phyloP scores from a whole-genome alignment of 2,888 invertebrate species.

The Pemphredon lugubris region DNA sequence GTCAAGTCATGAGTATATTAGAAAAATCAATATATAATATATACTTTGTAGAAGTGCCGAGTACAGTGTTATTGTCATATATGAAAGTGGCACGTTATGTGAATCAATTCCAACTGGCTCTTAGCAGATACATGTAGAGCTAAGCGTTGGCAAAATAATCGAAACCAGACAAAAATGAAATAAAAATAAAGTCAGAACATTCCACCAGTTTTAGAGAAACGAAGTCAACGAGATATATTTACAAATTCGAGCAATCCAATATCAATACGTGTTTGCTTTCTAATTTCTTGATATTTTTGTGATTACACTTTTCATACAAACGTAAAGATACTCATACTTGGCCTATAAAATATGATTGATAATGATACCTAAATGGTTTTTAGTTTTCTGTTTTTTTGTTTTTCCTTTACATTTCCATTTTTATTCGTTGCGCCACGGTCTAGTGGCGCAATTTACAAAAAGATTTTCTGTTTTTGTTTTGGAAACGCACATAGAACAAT shows the following conservation, averaged over 20 bases:
- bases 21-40: constrained; percentile 72
- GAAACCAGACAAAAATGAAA: constrained; percentile 13
- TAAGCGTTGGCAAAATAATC: constrained; percentile 46
- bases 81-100: constrained; percentile 56
- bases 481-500: too few relatives aligned
- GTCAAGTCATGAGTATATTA: constrained; percentile 68
- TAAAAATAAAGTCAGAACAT: constrained; percentile 64
- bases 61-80: constrained; percentile 69
- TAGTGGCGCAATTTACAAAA: too few relatives aligned
- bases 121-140: constrained; percentile 45
- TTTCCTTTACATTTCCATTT: constrained; percentile 29
- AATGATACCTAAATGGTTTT: constrained; percentile 32
- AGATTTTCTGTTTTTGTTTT: too few relatives aligned
- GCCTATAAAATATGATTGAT: constrained; percentile 33
- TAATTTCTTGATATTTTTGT: constrained; percentile 61
- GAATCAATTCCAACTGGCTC: constrained; percentile 46
- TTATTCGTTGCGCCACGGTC: too few relatives aligned
- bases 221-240: constrained; percentile 43
- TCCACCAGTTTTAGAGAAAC: constrained; percentile 64
- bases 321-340: constrained; percentile 33
- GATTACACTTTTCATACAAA: constrained; percentile 47
- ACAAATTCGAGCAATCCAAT: constrained; percentile 32
- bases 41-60: constrained; percentile 71
- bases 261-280: constrained; percentile 62
- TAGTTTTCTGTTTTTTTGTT: constrained; percentile 28